Percentiles rank a stretch among this genome's conserved stretches.
Evolutionary conservation across 2,113 vertebrate species (phyloP).

Genomic region (Serinus canaria): DNA sequence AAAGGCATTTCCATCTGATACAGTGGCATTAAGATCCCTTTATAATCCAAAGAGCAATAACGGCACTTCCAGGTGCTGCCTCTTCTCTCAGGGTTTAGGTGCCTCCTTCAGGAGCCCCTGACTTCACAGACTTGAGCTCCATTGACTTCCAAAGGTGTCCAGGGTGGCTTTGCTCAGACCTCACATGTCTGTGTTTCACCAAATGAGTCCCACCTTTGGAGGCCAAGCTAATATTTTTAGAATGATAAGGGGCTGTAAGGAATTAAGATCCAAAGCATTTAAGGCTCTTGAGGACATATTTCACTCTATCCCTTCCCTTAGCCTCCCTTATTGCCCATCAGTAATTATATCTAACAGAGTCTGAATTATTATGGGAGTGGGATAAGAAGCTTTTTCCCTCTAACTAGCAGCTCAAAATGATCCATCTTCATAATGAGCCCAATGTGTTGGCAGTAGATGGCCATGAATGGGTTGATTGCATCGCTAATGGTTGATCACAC

Average conservation of each 20-base stretch:
- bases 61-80: not conserved
- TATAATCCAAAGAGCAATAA: not conserved
- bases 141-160: not conserved
- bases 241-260: not conserved
- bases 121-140: not conserved
- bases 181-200: not conserved
- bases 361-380: not conserved
- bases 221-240: slow-evolving; percentile 23
- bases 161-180: not conserved
- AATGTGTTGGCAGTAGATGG: slow-evolving; percentile 34
- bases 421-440: slow-evolving; percentile 35
- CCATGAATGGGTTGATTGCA: slow-evolving; percentile 36
- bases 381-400: slow-evolving; percentile 26
- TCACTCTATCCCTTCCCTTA: not conserved
- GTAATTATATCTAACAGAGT: not conserved
- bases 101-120: not conserved
- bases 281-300: slow-evolving; percentile 1
- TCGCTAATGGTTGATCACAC: slow-evolving; percentile 38
- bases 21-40: not conserved
- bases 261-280: slow-evolving; percentile 12
- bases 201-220: not conserved
- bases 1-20: not conserved
- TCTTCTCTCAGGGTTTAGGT: not conserved
- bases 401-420: not conserved
- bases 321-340: not conserved